Evolutionary conservation across 2,888 invertebrate genomes (phyloP).

Genomic region (Thysanoteuthis rhombus): DNA sequence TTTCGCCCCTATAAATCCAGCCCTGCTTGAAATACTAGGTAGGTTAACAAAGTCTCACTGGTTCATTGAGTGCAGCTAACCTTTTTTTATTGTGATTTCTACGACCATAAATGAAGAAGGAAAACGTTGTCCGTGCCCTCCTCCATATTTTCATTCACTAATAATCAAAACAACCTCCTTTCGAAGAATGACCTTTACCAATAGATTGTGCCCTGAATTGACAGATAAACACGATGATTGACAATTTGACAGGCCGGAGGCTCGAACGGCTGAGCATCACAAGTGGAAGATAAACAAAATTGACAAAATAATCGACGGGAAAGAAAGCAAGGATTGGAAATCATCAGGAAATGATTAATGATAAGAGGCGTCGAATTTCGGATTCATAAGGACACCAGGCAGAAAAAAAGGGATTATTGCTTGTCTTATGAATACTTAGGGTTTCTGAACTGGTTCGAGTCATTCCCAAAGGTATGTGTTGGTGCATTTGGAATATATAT

Average conservation of each 20-base stretch:
- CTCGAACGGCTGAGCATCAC: background rate
- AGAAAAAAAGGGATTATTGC: no score
- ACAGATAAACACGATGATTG: background rate
- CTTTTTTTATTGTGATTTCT: background rate
- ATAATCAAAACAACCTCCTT: background rate
- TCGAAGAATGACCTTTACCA: background rate
- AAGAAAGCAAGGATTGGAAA: background rate
- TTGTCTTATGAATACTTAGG: background rate
- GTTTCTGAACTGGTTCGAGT: background rate
- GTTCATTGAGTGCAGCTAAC: background rate
- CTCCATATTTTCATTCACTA: background rate
- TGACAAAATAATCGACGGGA: background rate
- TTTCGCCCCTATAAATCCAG: no score
- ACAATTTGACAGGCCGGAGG: background rate
- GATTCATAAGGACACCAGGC: background rate
- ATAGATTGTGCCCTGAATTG: background rate
- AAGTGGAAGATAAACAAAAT: background rate
- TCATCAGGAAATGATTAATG: background rate
- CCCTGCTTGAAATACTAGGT: background rate
- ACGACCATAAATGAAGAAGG: background rate
- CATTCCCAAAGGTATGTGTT: background rate
- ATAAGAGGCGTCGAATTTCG: background rate
- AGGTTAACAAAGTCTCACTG: background rate
- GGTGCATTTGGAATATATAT: background rate
- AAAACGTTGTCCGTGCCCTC: no score